Evolutionary conservation across 1,140 invertebrate species (phyloP), one percentile per base, ranked within the genome.

Genomic region (Mamestra configurata): DNA sequence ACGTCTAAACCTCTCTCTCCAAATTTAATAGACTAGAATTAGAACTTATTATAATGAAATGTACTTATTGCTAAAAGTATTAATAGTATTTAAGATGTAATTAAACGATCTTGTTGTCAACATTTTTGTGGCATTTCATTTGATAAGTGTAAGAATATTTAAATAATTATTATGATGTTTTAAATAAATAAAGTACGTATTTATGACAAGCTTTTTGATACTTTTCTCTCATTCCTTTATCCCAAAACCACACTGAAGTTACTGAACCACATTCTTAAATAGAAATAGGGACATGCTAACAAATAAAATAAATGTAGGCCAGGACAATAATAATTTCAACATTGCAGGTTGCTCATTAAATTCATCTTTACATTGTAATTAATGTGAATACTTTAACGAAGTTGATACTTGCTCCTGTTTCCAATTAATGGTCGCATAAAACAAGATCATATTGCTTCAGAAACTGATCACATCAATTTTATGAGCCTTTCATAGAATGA

Each of bases 181-280:
- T 92, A 90, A 93, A 93, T 92, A 92, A 93, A 93, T 93, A 85
- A 87, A 86, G 46, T 86, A 93, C 84, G 89, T 92, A 94, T 94
- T 93, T 94, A 91, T 93, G 92, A 92, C 86, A 92, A 92, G 91
- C 90, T 83, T 75, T 82, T 43, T 51, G 86, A 82, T 79, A 87
- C 90, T 92, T 87, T 66, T 31, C 15, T 79, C 76, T 85, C 37
- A 57, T 20, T 18, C 59, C 18, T 31, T 15, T 31, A n/a, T n/a
- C n/a, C n/a, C n/a, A n/a, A n/a, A n/a, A n/a, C n/a, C n/a, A n/a
- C n/a, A n/a, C n/a, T n/a, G n/a, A n/a, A 22, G 4, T n/a, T 2
- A 1, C 20, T 55, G 18, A 22, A 55, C 7, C 51, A 22, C 13
- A 55, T 2, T 10, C 22, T 55, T n/a, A n/a, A n/a, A n/a, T n/a